These are phyloP conservation scores for Drosophila birchii DNA, from an alignment of 2,888 invertebrate species.

Conservation along the genomic window DNA sequence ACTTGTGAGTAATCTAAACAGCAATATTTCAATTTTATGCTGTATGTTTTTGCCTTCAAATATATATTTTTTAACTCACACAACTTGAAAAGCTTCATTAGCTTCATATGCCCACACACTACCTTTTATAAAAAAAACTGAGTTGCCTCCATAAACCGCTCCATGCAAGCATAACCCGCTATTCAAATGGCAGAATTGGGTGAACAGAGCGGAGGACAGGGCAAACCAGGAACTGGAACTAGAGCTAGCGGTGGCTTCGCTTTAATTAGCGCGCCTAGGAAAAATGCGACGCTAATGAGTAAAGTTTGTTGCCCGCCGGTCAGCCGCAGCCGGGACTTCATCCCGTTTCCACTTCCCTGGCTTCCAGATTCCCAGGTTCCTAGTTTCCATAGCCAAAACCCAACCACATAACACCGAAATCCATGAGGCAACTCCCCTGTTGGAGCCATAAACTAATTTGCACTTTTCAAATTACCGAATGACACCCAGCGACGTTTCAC, in stretches of 20 bases:
- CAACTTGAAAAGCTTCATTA: not conserved
- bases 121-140: not conserved
- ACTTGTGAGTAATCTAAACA: not conserved
- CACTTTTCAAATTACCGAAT: constrained; percentile 22
- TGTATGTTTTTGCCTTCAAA: not conserved
- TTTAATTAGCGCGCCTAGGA: constrained; percentile 74
- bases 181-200: constrained; percentile 56
- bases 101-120: not conserved
- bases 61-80: no score
- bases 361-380: not conserved
- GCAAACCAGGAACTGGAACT: constrained; percentile 8
- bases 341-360: constrained; percentile 2
- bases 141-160: constrained; percentile 11
- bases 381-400: not conserved
- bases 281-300: constrained; percentile 77
- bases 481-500: constrained; percentile 9
- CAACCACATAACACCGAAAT: constrained; percentile 19
- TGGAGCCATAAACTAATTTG: constrained; percentile 52
- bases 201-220: constrained; percentile 1
- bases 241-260: constrained; percentile 49
- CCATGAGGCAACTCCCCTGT: constrained; percentile 19
- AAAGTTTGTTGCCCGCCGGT: constrained; percentile 73
- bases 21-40: not conserved
- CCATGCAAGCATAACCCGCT: constrained; percentile 41
- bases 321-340: constrained; percentile 29